Base-by-base conservation (phyloP, 2,113 vertebrate genomes). In the Toxostoma redivivum region DNA sequence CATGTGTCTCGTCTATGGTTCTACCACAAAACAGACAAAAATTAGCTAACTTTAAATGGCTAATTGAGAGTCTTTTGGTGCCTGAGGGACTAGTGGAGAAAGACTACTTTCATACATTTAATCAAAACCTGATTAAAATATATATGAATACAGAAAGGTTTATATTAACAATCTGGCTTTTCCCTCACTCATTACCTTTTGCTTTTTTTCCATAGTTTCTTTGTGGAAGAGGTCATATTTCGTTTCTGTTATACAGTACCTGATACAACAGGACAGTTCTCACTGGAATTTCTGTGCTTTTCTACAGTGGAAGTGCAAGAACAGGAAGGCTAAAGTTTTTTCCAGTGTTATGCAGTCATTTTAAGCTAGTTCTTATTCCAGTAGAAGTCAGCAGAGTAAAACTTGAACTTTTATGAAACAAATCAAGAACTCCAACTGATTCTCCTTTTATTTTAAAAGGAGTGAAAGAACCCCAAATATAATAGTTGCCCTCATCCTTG, bases 1-100 rank as follows among this genome's bases (percentile, higher is more conserved):
- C 87, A 92, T 90, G 71, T 94, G 74, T 90, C 44, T 88, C 38
- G 88, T 94, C 87, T 74, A 81, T 78, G 90, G n/a, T 67, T 94
- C 51, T 92, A 77, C 90, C 93, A 96, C 92, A 96, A 96, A 91
- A 44, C 56, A 88, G 91, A 93, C 70, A 93, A 90, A 94, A 95
- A 96, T 92, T 95, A 93, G 64, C 85, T 82, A 93, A 93, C 54
- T 95, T 92, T 91, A 88, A 95, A 82, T 88, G 76, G 35, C 78
- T 94, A 91, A 77, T 85, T 90, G 67, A 67, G 85, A 90, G 44
- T 73, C 54, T 56, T 90, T 96, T 92, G 64, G 28, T 83, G 93
- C 88, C 79, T 51, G 79, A 94, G 81, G 90, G 62, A 88, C 58
- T 85, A 57, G 86, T 37, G 33, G 33, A 80, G 84, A 91, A 93